A percentile compares a stretch with the other conserved stretches of the same genome.
Evolutionary conservation across 2,113 vertebrate species (phyloP).

Genomic region (Tylochromis polylepis): DNA sequence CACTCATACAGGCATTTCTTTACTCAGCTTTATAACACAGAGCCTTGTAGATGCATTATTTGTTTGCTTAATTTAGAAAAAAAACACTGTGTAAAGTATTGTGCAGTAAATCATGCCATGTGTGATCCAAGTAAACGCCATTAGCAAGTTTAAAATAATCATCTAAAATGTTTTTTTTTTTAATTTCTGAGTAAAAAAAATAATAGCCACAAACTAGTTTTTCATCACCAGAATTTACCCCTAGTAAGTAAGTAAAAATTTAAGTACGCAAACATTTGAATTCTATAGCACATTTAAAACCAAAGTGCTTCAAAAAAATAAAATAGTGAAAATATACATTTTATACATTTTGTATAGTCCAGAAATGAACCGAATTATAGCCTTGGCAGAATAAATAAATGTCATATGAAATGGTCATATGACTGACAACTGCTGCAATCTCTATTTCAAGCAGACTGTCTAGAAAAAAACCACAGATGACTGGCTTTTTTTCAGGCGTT

Average conservation of each 20-base stretch:
- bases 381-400: neutral
- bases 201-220: neutral
- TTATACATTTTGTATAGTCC: neutral
- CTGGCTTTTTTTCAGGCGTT: neutral
- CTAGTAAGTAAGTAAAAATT: neutral
- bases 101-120: neutral
- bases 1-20: neutral
- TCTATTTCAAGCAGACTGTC: neutral
- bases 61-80: neutral
- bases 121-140: neutral
- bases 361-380: neutral
- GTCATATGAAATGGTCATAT: neutral
- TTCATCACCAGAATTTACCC: neutral
- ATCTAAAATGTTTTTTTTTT: neutral
- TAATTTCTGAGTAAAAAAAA: neutral
- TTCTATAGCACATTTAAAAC: neutral
- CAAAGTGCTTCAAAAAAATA: neutral
- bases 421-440: neutral
- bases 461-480: neutral
- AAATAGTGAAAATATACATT: neutral
- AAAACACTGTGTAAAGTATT: neutral
- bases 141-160: neutral
- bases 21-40: neutral
- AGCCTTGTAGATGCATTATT: neutral
- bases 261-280: neutral